Evolutionary conservation across 2,113 vertebrate genomes (phyloP), one percentile per base, ranked within the genome.

Genomic region (Sylvilagus bachmani): DNA sequence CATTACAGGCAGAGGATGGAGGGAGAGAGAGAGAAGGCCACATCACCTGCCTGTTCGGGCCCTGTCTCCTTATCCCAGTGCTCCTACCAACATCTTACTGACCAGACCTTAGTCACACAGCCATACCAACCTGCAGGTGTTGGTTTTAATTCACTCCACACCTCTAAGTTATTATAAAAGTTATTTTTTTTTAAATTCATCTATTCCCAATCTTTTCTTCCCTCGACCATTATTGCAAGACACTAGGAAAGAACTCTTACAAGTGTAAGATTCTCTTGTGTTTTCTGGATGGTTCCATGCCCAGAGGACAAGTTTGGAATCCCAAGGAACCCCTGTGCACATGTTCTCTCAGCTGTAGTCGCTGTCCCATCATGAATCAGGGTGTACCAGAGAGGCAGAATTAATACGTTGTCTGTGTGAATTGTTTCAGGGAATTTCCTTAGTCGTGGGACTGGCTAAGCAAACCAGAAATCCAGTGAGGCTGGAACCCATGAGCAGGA

Each of bases 261-360:
- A 62, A 79, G 80, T 61, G 33, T 33, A 64, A 90, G 64, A 36
- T 58, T 80, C 27, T 62, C 38, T 31, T 17, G 31, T 27, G 21
- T 91, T 51, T 96, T 92, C 51, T 79, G 51, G 58, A 51, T 83
- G 58, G 62, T 33, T 94, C 25, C 17, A 64, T 19, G 58, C 71
- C 3, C 25, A 70, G 64, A 78, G 14, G 29, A 27, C 66, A 67
- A 36, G 67, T 64, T 92, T 44, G 44, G 44, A 44, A 9, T 7
- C 44, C 44, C 44, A 44, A 44, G 44, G 44, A 44, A 44, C 21
- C 11, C 88, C 77, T 70, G 17, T 66, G 31, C 44, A 44, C 44
- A 44, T 44, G 44, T 90, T 36, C 86, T 85, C 36, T 71, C 22
- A 31, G 2, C 5, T 19, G 67, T 22, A 81, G 14, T 66, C 58